Evolutionary conservation across 2,797 vertebrate genomes (phyloP).

Genomic region (Muscicapa striata): DNA sequence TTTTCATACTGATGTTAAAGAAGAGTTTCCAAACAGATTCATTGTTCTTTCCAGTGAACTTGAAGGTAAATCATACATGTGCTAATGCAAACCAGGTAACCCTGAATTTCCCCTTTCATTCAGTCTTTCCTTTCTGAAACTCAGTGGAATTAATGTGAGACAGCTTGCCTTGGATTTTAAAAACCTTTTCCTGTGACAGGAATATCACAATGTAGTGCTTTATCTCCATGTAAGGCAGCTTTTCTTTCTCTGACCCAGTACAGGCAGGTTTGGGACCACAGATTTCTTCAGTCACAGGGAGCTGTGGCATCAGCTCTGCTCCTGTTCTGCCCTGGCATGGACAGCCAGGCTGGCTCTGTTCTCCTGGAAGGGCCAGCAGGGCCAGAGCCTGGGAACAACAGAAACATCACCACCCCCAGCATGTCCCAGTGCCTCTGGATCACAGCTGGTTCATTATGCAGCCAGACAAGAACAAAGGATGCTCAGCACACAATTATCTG

Average conservation of each 20-base stretch:
- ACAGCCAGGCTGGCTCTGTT: neutral
- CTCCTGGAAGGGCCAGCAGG: neutral
- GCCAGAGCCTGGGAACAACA: neutral
- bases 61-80: neutral
- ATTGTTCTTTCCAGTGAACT: neutral
- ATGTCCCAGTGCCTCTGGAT: neutral
- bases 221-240: neutral
- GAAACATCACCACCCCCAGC: neutral
- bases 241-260: neutral
- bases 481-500: neutral
- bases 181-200: neutral
- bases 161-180: neutral
- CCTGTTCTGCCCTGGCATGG: neutral
- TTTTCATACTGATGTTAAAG: neutral
- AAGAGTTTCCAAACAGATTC: neutral
- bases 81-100: neutral
- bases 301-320: neutral
- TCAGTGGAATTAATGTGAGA: neutral
- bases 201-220: neutral
- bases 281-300: neutral
- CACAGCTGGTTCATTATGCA: neutral
- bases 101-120: neutral
- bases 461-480: slow-evolving; percentile 20
- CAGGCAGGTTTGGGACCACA: neutral
- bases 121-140: neutral